Evolutionary conservation across 2,797 vertebrate species (phyloP), one percentile per base, ranked within the genome.

Genomic region (Tokudaia tokunoshimensis): DNA sequence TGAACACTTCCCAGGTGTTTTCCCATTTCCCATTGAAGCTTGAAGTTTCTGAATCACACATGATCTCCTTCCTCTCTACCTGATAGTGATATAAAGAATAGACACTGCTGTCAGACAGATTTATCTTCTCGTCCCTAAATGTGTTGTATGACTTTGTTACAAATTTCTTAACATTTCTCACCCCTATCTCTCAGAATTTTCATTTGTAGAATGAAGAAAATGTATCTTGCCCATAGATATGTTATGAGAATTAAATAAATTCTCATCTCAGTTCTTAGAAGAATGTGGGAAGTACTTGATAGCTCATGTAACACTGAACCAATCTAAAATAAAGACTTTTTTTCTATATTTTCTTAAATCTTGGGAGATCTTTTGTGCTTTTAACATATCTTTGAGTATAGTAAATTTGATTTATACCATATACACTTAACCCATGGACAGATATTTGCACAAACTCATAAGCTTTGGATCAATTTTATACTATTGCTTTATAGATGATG

Each of bases 231-330:
- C 47, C 12, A 88, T 47, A 52, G 7, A 89, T 37, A 78, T 89
- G 63, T 85, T 91, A 76, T 61, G 72, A 79, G 13, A 41, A 61
- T 78, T 87, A 65, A 70, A 91, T 74, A 75, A 82, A 89, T 78
- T 92, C 13, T 63, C 84, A 13, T 19, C 34, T 79, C 78, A 65
- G 3, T 80, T 87, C 63, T 84, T 37, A 93, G 63, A 81, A 82
- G 29, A 87, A 37, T 47, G 20, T 78, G 34, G 31, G 67, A 84
- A 76, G 14, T 50, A 59, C 3, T 92, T 37, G 89, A 75, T 82
- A 92, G 88, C 91, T 97, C 83, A 91, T 34, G 63, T 65, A 90
- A 79, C 20, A 74, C 29, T 82, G 67, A 95, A 61, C 17, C 85
- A 76, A 86, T 44, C 11, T 86, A 90, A 95, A 97, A 84, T 50